phyloP scores from a whole-genome alignment of 2,888 invertebrate genomes.

The Noctua fimbriata region DNA sequence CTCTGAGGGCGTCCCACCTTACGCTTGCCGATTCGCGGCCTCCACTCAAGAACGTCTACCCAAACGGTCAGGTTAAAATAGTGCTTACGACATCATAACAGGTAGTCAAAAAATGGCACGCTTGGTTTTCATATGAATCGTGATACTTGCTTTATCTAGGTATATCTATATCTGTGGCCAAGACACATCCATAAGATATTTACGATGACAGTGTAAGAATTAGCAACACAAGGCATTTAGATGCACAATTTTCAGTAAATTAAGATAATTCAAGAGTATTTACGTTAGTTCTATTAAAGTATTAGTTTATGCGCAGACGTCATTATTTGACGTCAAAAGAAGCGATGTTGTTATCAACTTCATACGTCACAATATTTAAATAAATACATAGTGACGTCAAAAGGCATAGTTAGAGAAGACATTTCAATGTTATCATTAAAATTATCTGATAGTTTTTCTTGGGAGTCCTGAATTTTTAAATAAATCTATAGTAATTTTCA shows the following conservation, averaged over 20 bases:
- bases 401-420: too few relatives aligned
- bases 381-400: not conserved
- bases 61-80: too few relatives aligned
- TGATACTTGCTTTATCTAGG: too few relatives aligned
- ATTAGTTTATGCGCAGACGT: slow-evolving; percentile 22
- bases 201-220: not conserved
- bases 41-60: too few relatives aligned
- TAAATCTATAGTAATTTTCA: not conserved
- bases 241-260: not conserved
- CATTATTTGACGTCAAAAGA: slow-evolving; percentile 4
- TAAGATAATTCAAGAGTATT: not conserved
- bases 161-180: too few relatives aligned
- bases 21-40: too few relatives aligned
- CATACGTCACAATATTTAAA: slow-evolving; percentile 1
- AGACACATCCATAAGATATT: not conserved
- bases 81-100: too few relatives aligned
- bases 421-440: not conserved
- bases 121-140: too few relatives aligned
- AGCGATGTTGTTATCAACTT: not conserved
- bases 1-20: too few relatives aligned
- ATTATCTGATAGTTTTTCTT: not conserved
- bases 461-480: not conserved
- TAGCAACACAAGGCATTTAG: not conserved
- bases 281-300: slow-evolving; percentile 10
- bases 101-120: too few relatives aligned